Conservation (phyloP, 2,888 invertebrate species). For the Petrophora chlorosata region DNA sequence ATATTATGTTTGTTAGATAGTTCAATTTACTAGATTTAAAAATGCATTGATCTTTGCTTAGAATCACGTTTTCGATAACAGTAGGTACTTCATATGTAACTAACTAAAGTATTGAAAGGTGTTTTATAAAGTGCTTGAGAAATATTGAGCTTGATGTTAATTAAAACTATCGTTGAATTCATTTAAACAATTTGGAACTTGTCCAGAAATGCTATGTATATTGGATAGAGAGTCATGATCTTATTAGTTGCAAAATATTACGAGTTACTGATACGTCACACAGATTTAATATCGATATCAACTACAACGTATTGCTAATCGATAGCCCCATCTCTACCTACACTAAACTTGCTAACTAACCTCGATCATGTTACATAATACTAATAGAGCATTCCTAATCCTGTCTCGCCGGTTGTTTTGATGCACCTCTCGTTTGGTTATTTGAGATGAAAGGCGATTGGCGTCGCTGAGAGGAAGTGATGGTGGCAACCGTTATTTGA, state of each 20-base stretch:
- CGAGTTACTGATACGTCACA: background rate
- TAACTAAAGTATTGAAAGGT: too few species aligned
- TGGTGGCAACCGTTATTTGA: constrained; percentile 8
- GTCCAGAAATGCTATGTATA: too few species aligned
- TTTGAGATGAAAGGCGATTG: constrained; percentile 34
- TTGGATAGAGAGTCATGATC: too few species aligned
- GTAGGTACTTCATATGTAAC: too few species aligned
- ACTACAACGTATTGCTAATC: background rate
- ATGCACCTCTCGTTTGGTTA: constrained; percentile 33
- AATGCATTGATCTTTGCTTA: too few species aligned
- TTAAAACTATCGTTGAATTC: too few species aligned
- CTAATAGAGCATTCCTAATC: constrained; percentile 29
- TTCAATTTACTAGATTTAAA: too few species aligned
- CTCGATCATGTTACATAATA: constrained; percentile 32
- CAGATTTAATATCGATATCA: background rate
- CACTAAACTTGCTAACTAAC: constrained; percentile 30
- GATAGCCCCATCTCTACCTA: constrained; percentile 30
- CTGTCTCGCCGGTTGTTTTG: constrained; percentile 35
- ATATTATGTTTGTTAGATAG: background rate
- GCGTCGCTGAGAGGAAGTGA: constrained; percentile 28
- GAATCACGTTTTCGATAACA: too few species aligned
- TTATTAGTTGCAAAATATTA: too few species aligned
- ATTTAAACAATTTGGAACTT: too few species aligned
- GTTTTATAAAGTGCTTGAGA: too few species aligned
- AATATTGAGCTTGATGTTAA: too few species aligned